Conservation (phyloP, 2,113 vertebrate genomes). For the Plestiodon gilberti region DNA sequence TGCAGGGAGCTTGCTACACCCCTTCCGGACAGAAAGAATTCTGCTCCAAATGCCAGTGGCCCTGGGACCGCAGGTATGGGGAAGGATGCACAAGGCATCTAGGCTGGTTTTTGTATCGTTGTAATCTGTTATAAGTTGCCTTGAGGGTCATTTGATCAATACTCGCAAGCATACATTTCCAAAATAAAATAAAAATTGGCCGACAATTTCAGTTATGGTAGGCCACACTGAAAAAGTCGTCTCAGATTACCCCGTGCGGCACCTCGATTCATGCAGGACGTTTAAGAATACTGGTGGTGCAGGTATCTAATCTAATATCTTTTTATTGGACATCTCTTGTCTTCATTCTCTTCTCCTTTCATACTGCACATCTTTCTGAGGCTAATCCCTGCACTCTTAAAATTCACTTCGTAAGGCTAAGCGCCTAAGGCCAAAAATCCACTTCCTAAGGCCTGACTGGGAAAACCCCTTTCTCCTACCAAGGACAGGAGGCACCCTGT, state of each 20-base stretch:
- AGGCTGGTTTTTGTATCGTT: too few species aligned
- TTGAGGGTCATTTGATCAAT: too few species aligned
- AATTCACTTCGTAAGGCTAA: slow-evolving; percentile 10
- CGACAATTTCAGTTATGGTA: not conserved
- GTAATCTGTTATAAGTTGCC: too few species aligned
- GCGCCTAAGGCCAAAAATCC: not conserved
- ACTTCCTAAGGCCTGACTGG: not conserved
- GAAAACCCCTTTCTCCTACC: slow-evolving; percentile 6
- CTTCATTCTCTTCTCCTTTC: rapidly evolving
- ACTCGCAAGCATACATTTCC: too few species aligned
- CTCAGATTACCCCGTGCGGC: slow-evolving; percentile 8
- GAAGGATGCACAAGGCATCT: too few species aligned
- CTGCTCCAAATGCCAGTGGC: too few species aligned
- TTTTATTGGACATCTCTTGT: not conserved
- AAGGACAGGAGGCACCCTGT: not conserved
- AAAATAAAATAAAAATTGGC: too few species aligned
- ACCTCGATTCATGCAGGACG: not conserved
- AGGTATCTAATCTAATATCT: too few species aligned
- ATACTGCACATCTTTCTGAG: rapidly evolving
- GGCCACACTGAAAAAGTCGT: slow-evolving; percentile 9
- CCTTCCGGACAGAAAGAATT: too few species aligned
- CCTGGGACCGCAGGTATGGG: too few species aligned
- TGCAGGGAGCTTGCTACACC: too few species aligned
- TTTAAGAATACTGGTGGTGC: not conserved
- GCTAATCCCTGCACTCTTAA: not conserved